These are phyloP conservation scores for Perdix hodgsoniae DNA, from an alignment of 2,797 vertebrate species.

Conservation along the genomic window DNA sequence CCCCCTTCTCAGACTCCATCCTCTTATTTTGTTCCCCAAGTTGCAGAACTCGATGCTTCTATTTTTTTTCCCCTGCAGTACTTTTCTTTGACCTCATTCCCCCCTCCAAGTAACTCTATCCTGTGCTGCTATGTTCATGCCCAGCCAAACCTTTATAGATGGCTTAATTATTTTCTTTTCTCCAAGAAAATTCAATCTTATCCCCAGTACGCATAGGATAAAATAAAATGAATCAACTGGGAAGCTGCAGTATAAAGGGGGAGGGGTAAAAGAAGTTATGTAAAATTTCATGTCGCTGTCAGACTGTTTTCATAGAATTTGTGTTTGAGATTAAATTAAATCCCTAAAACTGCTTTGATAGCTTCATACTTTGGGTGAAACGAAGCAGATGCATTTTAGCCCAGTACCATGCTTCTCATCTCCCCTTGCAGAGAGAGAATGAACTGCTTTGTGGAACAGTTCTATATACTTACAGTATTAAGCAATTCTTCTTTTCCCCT, in stretches of 20 bases:
- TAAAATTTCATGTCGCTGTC: conserved; percentile 76
- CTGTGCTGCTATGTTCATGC: conserved; percentile 60
- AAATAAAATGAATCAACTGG: conserved; percentile 74
- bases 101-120: conserved; percentile 67
- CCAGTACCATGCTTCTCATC: conserved; percentile 63
- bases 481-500: conserved; percentile 73
- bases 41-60: conserved; percentile 31
- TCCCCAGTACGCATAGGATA: conserved; percentile 59
- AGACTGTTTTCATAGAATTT: conserved; percentile 78
- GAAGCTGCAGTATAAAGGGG: conserved; percentile 67
- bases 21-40: conserved; percentile 40
- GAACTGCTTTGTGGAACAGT: conserved; percentile 71
- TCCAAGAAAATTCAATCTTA: conserved; percentile 66
- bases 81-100: conserved; percentile 65
- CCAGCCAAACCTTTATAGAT: conserved; percentile 73
- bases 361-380: conserved; percentile 77
- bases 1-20: conserved; percentile 32
- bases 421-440: conserved; percentile 68
- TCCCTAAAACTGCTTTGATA: conserved; percentile 80
- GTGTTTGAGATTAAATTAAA: conserved; percentile 80
- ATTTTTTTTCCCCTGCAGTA: conserved; percentile 40
- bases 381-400: conserved; percentile 77
- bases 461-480: conserved; percentile 75
- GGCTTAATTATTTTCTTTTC: conserved; percentile 79
- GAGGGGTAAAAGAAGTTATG: conserved; percentile 69